A percentile compares a stretch with the other conserved stretches of the same genome.
These are phyloP conservation scores for Dolichotis patagonum DNA, from an alignment of 2,113 vertebrate genomes.

Conservation along the genomic window DNA sequence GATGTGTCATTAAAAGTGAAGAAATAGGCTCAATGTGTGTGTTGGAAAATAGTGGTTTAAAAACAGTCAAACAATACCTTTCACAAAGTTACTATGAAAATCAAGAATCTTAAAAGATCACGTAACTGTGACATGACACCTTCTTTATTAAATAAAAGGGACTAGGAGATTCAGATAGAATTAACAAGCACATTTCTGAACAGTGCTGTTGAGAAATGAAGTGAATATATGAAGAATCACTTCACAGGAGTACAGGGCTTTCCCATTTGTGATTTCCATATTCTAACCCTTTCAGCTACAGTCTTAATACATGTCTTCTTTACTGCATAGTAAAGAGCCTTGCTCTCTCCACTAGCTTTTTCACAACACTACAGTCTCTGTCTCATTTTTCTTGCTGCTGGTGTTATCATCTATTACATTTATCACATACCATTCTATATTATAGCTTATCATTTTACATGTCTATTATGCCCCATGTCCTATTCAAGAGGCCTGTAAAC, in stretches of 20 bases:
- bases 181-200: background rate
- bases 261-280: background rate
- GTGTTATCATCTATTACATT: background rate
- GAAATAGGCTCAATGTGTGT: background rate
- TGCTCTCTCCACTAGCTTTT: background rate
- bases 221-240: background rate
- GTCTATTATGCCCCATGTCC: background rate
- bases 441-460: background rate
- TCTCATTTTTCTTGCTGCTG: background rate
- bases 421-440: background rate
- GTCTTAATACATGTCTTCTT: background rate
- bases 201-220: background rate
- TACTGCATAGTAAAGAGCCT: background rate
- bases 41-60: background rate
- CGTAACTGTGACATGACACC: background rate
- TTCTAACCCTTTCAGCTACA: background rate
- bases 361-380: background rate
- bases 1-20: background rate
- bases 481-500: background rate
- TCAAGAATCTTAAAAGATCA: slow-evolving; percentile 29
- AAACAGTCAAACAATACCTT: background rate
- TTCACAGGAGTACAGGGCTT: background rate
- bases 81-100: background rate
- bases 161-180: slow-evolving; percentile 32
- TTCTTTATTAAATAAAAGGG: slow-evolving; percentile 43